Conservation (phyloP, 1,140 invertebrate species). For the Atta cephalotes region DNA sequence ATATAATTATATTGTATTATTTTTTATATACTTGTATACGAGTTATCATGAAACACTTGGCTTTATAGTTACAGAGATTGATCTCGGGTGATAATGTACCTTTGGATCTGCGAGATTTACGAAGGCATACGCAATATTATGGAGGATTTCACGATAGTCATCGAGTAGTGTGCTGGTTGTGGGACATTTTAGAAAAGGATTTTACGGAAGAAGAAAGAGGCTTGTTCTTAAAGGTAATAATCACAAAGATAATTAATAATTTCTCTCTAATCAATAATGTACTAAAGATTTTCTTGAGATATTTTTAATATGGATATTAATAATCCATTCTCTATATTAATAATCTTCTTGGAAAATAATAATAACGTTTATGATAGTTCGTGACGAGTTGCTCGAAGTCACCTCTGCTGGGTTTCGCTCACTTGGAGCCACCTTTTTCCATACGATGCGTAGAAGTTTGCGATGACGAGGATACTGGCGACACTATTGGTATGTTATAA, state of each 20-base stretch:
- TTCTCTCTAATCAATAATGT: neutral
- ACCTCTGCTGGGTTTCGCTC: conserved; percentile 98
- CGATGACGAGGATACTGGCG: conserved; percentile 99
- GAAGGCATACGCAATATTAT: conserved; percentile 98
- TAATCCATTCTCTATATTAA: neutral
- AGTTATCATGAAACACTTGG: conserved; percentile 1
- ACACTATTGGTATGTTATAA: conserved; percentile 92
- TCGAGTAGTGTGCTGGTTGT: conserved; percentile 98
- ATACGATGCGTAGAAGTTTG: conserved; percentile 99
- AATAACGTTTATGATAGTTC: conserved; percentile 89
- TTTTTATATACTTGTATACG: neutral
- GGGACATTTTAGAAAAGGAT: conserved; percentile 99
- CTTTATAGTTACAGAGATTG: conserved; percentile 91
- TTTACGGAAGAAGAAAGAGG: conserved; percentile 96
- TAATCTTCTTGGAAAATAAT: neutral
- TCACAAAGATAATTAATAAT: neutral
- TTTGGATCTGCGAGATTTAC: conserved; percentile 95
- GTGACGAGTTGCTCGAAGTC: conserved; percentile 99
- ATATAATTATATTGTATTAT: conserved; percentile 5
- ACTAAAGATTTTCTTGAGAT: neutral
- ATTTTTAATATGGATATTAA: neutral
- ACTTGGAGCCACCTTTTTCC: conserved; percentile 99
- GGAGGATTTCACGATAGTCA: conserved; percentile 99
- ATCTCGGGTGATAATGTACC: conserved; percentile 97
- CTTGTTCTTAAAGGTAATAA: conserved; percentile 95